Evolutionary conservation across 2,113 vertebrate species (phyloP).

Genomic region (Isichthys henryi): DNA sequence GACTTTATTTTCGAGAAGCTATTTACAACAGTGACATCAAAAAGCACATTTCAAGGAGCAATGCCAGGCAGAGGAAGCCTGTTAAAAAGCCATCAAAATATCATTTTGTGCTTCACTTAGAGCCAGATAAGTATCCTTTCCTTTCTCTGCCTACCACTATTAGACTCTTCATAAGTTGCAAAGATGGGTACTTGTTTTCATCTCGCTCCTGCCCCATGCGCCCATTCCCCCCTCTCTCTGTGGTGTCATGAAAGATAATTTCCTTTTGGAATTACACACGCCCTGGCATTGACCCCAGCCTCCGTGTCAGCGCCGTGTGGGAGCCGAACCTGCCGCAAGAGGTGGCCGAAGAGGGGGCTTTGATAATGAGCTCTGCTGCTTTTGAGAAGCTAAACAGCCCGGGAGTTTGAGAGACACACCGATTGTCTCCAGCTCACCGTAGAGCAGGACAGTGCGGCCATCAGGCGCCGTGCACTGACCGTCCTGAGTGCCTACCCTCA

Average conservation of each 20-base stretch:
- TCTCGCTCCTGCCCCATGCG: conserved; percentile 16
- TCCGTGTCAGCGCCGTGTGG: conserved; percentile 54
- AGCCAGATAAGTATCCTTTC: conserved; percentile 45
- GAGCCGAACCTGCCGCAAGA: conserved; percentile 47
- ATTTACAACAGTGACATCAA: conserved; percentile 36
- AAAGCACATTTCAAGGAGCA: conserved; percentile 38
- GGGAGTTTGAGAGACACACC: not conserved
- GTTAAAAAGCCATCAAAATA: conserved; percentile 59
- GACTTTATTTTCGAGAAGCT: conserved; percentile 38
- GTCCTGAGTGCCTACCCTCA: not conserved
- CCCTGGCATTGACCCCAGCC: conserved; percentile 51
- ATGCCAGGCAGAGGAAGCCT: conserved; percentile 53
- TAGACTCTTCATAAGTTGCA: conserved; percentile 46
- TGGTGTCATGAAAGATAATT: conserved; percentile 62
- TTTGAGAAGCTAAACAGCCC: not conserved
- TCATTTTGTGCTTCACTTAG: conserved; percentile 42
- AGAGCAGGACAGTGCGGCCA: not conserved
- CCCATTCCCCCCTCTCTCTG: conserved; percentile 41
- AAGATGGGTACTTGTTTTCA: conserved; percentile 34
- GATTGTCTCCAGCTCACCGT: not conserved
- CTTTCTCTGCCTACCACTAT: conserved; percentile 42
- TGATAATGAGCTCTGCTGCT: not conserved
- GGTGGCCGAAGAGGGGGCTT: not conserved
- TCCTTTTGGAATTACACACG: conserved; percentile 62
- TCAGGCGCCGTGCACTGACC: not conserved